Conservation (phyloP, 2,113 vertebrate species). For the Pterocles burchelli region DNA sequence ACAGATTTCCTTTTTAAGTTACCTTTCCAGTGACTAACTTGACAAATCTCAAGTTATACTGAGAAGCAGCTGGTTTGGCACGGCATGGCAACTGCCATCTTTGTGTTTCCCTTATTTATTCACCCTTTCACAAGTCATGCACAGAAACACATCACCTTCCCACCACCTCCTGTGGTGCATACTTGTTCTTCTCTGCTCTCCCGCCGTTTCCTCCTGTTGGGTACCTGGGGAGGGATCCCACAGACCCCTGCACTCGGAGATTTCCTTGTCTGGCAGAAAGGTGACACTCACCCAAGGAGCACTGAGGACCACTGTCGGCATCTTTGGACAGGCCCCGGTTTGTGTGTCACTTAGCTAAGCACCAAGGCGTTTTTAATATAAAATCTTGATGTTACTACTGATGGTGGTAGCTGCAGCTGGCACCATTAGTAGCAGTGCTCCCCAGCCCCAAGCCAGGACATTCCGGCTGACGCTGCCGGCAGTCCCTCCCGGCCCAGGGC, state of each 20-base stretch:
- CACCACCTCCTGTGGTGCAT: fast-evolving
- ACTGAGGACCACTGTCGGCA: fast-evolving
- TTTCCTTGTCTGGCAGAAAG: not conserved
- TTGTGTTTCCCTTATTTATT: too few relatives aligned
- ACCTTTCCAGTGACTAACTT: not conserved
- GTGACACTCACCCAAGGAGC: not conserved
- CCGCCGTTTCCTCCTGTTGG: fast-evolving
- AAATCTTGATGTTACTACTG: fast-evolving
- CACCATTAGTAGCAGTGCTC: fast-evolving
- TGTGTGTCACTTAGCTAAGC: fast-evolving
- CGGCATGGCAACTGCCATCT: fast-evolving
- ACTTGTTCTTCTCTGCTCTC: fast-evolving
- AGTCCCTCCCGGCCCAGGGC: not conserved
- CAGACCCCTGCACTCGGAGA: fast-evolving
- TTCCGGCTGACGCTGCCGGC: not conserved
- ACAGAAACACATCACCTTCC: not conserved
- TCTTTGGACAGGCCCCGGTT: fast-evolving
- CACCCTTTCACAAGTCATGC: not conserved
- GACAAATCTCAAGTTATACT: not conserved
- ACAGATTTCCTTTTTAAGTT: not conserved
- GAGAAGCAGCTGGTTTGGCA: not conserved
- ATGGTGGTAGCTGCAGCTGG: fast-evolving
- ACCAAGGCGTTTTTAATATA: fast-evolving
- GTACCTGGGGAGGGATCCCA: not conserved
- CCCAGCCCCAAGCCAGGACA: fast-evolving